phyloP scores from a whole-genome alignment of 2,797 vertebrate genomes.

The Gymnocypris eckloni region DNA sequence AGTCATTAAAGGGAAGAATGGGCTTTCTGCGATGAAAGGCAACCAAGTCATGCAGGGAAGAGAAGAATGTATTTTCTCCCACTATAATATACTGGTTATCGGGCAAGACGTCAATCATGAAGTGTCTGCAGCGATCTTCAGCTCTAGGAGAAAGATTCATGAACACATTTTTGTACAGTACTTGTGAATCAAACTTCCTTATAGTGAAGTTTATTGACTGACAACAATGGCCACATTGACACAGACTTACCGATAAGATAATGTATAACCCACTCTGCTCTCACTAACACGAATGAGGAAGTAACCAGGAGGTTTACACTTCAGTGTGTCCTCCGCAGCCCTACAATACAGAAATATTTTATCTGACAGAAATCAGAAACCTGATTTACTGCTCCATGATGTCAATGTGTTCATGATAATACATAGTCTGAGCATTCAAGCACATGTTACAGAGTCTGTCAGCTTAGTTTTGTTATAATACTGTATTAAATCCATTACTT shows the following conservation, averaged over 20 bases:
- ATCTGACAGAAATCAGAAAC: not conserved
- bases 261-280: conserved; percentile 84
- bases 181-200: not conserved
- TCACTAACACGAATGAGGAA: conserved; percentile 88
- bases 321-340: conserved; percentile 78
- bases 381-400: not conserved
- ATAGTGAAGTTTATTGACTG: not conserved
- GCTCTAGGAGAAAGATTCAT: conserved; percentile 63
- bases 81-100: conserved; percentile 73
- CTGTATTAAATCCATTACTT: conserved; percentile 74
- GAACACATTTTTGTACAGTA: not conserved
- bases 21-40: conserved; percentile 76
- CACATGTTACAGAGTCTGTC: not conserved
- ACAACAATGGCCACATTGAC: not conserved
- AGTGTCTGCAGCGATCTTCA: conserved; percentile 78
- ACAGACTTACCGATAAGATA: conserved; percentile 83
- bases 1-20: conserved; percentile 72
- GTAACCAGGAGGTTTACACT: conserved; percentile 74
- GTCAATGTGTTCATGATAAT: not conserved
- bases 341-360: conserved; percentile 64
- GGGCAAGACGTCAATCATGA: conserved; percentile 79
- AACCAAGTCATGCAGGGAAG: conserved; percentile 80
- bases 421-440: not conserved
- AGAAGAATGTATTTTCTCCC: conserved; percentile 72
- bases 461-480: not conserved